A percentile compares a stretch with the other conserved stretches of the same genome.
Evolutionary conservation across 2,888 invertebrate species (phyloP).

Genomic region (Apocheima hispidaria): DNA sequence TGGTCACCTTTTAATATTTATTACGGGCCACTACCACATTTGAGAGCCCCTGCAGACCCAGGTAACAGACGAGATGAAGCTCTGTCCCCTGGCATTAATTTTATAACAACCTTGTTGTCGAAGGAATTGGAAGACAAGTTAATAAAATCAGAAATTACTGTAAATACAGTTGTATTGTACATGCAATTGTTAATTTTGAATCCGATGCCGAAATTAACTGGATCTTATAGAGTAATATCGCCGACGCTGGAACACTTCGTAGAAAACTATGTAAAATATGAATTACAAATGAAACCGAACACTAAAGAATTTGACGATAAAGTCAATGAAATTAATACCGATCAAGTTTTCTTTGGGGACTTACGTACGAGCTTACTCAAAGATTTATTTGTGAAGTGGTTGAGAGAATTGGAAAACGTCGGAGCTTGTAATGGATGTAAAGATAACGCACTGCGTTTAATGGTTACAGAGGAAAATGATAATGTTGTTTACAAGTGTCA

Average conservation of each 20-base stretch:
- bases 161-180: background rate
- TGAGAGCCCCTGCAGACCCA: background rate
- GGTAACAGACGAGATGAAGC: background rate
- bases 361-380: background rate
- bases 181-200: background rate
- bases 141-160: background rate
- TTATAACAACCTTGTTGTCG: too few species aligned
- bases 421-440: background rate
- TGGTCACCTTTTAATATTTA: slow-evolving; percentile 5
- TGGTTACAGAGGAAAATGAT: too few species aligned
- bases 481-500: background rate
- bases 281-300: background rate
- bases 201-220: background rate
- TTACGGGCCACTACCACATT: background rate
- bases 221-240: background rate
- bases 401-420: background rate
- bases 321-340: background rate
- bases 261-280: background rate
- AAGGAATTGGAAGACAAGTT: background rate
- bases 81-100: background rate
- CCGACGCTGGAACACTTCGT: background rate
- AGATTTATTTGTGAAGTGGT: background rate
- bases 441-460: too few species aligned
- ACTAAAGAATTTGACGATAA: background rate
- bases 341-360: background rate